These are phyloP conservation scores for Smittia sp. DNA, from an alignment of 2,888 invertebrate genomes.

Conservation along the genomic window DNA sequence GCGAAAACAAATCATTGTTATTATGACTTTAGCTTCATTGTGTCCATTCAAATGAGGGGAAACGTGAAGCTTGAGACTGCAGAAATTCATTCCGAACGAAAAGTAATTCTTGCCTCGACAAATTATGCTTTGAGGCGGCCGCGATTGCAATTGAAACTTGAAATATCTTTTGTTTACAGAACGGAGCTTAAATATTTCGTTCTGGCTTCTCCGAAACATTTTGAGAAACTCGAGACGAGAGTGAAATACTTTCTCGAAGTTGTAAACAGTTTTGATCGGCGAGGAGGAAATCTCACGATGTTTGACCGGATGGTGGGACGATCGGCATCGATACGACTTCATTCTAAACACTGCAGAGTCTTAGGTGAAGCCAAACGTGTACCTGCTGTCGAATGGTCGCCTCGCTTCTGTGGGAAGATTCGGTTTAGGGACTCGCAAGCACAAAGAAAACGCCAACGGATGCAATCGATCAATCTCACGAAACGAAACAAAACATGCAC, in stretches of 20 bases:
- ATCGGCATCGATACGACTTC: too few species aligned
- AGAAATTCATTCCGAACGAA: background rate
- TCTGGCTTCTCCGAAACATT: background rate
- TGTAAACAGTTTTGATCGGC: too few species aligned
- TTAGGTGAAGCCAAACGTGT: background rate
- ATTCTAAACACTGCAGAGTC: too few species aligned
- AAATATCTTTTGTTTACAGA: conserved; percentile 2
- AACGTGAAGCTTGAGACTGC: background rate
- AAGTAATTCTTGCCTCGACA: background rate
- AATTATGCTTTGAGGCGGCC: background rate
- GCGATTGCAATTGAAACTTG: background rate
- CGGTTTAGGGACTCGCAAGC: background rate
- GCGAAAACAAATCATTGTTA: conserved; percentile 4
- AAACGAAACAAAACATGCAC: conserved; percentile 24
- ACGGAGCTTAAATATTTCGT: background rate
- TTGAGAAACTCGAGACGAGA: conserved; percentile 1
- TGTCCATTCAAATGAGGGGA: background rate
- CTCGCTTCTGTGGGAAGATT: background rate
- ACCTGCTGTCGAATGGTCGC: background rate
- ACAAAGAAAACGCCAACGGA: background rate
- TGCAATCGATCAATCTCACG: conserved; percentile 13
- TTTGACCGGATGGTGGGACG: too few species aligned
- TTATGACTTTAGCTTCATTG: conserved; percentile 8
- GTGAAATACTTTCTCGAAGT: background rate
- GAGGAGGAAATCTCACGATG: too few species aligned